Evolutionary conservation across 1,140 invertebrate genomes (phyloP).

Genomic region (Drosophila nasuta): DNA sequence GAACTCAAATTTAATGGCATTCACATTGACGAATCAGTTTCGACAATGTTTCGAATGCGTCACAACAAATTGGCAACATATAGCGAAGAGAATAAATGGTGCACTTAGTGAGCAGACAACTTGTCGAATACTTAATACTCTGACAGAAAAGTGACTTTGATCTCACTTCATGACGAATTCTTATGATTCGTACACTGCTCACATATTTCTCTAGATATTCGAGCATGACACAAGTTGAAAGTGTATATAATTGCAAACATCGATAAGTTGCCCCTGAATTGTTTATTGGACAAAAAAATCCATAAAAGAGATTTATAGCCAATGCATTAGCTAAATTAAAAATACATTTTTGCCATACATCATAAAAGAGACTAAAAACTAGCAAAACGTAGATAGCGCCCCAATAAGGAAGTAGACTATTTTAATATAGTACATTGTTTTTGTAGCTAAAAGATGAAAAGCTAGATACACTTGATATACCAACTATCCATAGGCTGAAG

Average conservation of each 20-base stretch:
- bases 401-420: neutral
- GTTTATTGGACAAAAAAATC: conserved; percentile 27
- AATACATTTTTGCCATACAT: neutral
- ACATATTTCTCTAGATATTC: neutral
- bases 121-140: too few relatives aligned
- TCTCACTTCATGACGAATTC: too few relatives aligned
- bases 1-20: conserved; percentile 19
- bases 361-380: neutral
- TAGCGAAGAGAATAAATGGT: neutral
- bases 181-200: too few relatives aligned
- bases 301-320: conserved; percentile 30
- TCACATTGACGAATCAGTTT: conserved; percentile 13
- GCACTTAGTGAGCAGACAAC: too few relatives aligned
- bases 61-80: conserved; percentile 24
- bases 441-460: neutral
- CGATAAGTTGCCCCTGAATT: conserved; percentile 12
- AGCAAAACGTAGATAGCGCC: neutral
- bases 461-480: too few relatives aligned
- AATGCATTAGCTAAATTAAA: conserved; percentile 11
- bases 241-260: conserved; percentile 1
- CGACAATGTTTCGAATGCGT: conserved; percentile 15
- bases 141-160: too few relatives aligned
- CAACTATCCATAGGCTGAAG: too few relatives aligned
- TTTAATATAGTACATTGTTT: neutral
- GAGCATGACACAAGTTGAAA: neutral